These are phyloP conservation scores for Neria commutata DNA, from an alignment of 2,888 invertebrate genomes.

Conservation along the genomic window DNA sequence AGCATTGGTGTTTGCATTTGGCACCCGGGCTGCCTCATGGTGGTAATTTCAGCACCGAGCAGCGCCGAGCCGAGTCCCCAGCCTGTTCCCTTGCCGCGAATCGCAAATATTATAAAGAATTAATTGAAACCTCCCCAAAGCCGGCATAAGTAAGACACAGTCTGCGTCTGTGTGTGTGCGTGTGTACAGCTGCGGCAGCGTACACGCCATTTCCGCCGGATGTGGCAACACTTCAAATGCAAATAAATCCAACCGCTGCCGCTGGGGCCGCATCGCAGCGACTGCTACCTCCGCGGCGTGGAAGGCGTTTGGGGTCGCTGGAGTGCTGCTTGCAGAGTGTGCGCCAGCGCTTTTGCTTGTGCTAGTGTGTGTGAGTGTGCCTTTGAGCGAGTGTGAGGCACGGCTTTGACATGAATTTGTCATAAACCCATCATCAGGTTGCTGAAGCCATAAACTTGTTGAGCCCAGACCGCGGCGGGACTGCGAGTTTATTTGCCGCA, in stretches of 20 bases:
- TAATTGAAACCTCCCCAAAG: not conserved
- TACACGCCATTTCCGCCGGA: conserved; percentile 10
- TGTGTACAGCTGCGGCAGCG: not conserved
- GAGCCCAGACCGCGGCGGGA: not conserved
- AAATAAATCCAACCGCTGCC: conserved; percentile 4
- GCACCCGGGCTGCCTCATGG: not conserved
- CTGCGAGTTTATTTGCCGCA: not conserved
- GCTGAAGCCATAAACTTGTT: conserved; percentile 2
- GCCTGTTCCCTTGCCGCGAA: too few relatives aligned
- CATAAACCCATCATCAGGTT: not conserved
- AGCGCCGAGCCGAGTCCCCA: too few relatives aligned
- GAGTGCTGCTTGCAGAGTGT: too few relatives aligned
- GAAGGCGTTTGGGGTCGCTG: not conserved
- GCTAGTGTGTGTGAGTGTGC: not conserved
- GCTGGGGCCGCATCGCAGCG: not conserved
- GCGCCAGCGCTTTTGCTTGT: too few relatives aligned
- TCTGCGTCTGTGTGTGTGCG: not conserved
- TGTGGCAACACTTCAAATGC: conserved; percentile 18
- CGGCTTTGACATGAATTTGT: conserved; percentile 1
- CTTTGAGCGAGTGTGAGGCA: not conserved
- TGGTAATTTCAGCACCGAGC: not conserved
- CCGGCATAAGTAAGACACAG: not conserved
- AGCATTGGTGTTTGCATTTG: not conserved
- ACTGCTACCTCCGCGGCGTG: not conserved
- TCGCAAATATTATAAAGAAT: conserved; percentile 3